Conservation (phyloP, 2,113 vertebrate species). For the Lamprologus speciosus region DNA sequence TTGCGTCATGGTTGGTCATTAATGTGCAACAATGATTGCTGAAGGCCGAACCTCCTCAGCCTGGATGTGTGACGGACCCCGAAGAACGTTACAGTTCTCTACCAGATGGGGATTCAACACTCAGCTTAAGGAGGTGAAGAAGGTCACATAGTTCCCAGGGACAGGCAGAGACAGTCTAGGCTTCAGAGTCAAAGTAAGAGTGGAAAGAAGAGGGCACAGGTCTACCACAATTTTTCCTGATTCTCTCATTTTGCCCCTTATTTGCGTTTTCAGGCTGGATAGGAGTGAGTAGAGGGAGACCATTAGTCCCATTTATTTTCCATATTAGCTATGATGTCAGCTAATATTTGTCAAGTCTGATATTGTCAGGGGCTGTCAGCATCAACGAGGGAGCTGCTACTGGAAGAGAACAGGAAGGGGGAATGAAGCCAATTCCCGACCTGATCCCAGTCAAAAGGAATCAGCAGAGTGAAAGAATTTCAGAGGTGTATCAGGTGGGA, state of each 20-base stretch:
- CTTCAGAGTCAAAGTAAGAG: neutral
- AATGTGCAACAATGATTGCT: neutral
- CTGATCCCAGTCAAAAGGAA: neutral
- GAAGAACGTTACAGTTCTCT: neutral
- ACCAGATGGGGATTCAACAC: conserved; percentile 7
- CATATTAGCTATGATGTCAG: neutral
- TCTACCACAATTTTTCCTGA: neutral
- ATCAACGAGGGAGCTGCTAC: neutral
- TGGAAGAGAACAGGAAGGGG: neutral
- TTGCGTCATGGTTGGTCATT: neutral
- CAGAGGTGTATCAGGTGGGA: neutral
- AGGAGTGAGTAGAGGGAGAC: neutral
- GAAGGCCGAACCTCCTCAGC: neutral
- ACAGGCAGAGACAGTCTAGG: neutral
- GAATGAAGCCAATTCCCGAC: neutral
- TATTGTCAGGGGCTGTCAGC: conserved; percentile 7
- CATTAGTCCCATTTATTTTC: conserved; percentile 17
- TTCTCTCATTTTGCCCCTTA: neutral
- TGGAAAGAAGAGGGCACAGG: conserved; percentile 15
- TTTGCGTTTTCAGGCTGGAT: neutral
- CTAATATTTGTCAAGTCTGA: conserved; percentile 27
- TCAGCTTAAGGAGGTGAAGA: conserved; percentile 3
- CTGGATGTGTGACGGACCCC: neutral
- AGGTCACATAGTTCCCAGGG: conserved; percentile 52
- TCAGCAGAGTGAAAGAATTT: neutral